Conservation (phyloP, 1,140 invertebrate genomes). For the Drosophila sturtevanti region DNA sequence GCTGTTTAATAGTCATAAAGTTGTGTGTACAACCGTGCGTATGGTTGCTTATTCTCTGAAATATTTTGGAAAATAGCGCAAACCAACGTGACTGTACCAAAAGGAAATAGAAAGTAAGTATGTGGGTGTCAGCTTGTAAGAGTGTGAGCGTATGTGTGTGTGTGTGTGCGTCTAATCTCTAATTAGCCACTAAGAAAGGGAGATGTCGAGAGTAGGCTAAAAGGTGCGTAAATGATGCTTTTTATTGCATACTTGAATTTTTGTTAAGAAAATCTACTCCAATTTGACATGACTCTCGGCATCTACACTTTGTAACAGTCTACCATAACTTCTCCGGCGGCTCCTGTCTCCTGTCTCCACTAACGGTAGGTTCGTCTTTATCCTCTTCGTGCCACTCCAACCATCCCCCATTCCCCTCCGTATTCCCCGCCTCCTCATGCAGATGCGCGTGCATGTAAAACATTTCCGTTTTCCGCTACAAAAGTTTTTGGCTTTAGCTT, state of each 20-base stretch:
- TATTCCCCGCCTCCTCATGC: neutral
- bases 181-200: constrained; percentile 39
- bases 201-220: neutral
- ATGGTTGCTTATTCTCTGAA: constrained; percentile 5
- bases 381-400: neutral
- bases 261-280: constrained; percentile 18
- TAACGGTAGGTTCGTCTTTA: too few relatives aligned
- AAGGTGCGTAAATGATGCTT: constrained; percentile 41
- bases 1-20: constrained; percentile 37
- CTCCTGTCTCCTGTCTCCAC: neutral
- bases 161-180: constrained; percentile 39
- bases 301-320: constrained; percentile 14
- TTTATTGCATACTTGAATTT: constrained; percentile 48
- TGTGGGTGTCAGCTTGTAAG: constrained; percentile 7
- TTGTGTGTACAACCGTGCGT: constrained; percentile 13
- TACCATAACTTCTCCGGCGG: neutral
- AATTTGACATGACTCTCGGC: constrained; percentile 45
- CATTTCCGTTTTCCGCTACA: constrained; percentile 78
- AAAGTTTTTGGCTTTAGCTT: constrained; percentile 71
- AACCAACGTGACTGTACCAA: constrained; percentile 20
- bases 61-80: constrained; percentile 34
- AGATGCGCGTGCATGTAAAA: constrained; percentile 70
- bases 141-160: constrained; percentile 20
- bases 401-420: neutral
- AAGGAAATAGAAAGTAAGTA: neutral